Percentiles rank a stretch among this genome's conserved stretches.
Conservation (phyloP, 2,888 invertebrate genomes). For the Drosophila algonquin region DNA sequence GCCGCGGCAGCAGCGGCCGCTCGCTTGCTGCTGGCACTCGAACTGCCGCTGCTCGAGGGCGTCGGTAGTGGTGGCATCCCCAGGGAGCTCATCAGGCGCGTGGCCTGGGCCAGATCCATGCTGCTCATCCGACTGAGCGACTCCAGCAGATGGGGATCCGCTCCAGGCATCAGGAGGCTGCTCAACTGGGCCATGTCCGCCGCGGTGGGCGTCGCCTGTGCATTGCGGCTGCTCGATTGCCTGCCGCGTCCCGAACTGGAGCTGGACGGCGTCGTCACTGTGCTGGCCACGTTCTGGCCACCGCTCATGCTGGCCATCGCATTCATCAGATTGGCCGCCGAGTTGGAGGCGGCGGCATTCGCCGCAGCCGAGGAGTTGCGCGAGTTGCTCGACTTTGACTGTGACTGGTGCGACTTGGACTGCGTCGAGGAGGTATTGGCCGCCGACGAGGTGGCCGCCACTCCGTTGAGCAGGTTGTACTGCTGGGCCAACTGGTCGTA, state of each 20-base stretch:
- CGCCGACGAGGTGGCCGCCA: slow-evolving; percentile 84
- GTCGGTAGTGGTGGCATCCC: slow-evolving; percentile 78
- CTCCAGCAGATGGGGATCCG: slow-evolving; percentile 90
- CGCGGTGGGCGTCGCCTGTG: slow-evolving; percentile 83
- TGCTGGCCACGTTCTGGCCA: slow-evolving; percentile 57
- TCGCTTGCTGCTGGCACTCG: slow-evolving; percentile 43
- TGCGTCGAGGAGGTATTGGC: slow-evolving; percentile 75
- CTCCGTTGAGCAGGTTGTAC: slow-evolving; percentile 90
- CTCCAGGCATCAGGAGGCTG: slow-evolving; percentile 88
- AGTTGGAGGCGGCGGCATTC: slow-evolving; percentile 30
- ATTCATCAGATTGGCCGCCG: slow-evolving; percentile 81
- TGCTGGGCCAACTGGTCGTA: slow-evolving; percentile 92
- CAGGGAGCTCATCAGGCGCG: slow-evolving; percentile 82
- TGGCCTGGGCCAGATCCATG: slow-evolving; percentile 87
- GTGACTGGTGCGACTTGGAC: slow-evolving; percentile 84
- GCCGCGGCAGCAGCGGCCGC: slow-evolving; percentile 32
- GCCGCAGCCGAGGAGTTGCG: slow-evolving; percentile 62
- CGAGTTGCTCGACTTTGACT: slow-evolving; percentile 82
- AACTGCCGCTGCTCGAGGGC: slow-evolving; percentile 42
- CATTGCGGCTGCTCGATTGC: slow-evolving; percentile 83
- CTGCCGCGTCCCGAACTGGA: slow-evolving; percentile 67
- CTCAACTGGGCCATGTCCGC: slow-evolving; percentile 87
- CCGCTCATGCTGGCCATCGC: slow-evolving; percentile 81
- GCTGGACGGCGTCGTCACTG: slow-evolving; percentile 65
- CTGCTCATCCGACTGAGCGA: slow-evolving; percentile 88